Evolutionary conservation across 64 coral and sea anemone species (phyloP), one percentile per base, ranked within the genome.

Genomic region (Astreopora myriophthalma): DNA sequence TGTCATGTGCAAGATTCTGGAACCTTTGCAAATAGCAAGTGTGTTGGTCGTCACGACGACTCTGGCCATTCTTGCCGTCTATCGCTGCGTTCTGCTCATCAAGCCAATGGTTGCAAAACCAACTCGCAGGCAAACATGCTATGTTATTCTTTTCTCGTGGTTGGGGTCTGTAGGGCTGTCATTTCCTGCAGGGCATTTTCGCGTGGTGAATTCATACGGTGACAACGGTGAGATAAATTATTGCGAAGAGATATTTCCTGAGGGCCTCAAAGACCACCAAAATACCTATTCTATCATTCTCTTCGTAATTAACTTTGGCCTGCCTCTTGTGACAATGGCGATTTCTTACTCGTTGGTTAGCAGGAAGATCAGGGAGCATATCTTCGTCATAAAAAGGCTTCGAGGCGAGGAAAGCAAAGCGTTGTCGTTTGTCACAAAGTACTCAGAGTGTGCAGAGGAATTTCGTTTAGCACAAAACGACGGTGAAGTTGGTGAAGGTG

Each of bases 251-350:
- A 25, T 83, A 25, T 90, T 94, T 67, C 86, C 84, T 28, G 48
- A 66, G 73, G 62, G 78, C 25, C 68, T 65, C 37, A 17, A 55
- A 9, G 40, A 28, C 34, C 38, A 77, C 60, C 34, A 34, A 16
- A 5, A 62, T 30, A 61, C 87, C 30, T 97, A 97, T 34, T 75
- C 90, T 0, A 64, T 94, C 9, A 48, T 90, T 1, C 88, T 89
- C 24, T 94, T 97, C 58, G 73, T 70, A 0, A 44, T 85, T 28
- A 89, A 89, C 37, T 80, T 93, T 68, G 52, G 62, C 31, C 3
- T 93, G 7, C 95, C 95, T 34, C 71, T 93, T 73, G 31, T 91
- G 32, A 85, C 91, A 67, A 94, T 97, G 75, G 61, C 89, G 20
- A 16, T 90, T 12, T 84, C 91, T 24, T 97, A 97, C 8, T 27